Evolutionary conservation across 2,888 invertebrate genomes (phyloP).

Genomic region (Esperia sulphurella): DNA sequence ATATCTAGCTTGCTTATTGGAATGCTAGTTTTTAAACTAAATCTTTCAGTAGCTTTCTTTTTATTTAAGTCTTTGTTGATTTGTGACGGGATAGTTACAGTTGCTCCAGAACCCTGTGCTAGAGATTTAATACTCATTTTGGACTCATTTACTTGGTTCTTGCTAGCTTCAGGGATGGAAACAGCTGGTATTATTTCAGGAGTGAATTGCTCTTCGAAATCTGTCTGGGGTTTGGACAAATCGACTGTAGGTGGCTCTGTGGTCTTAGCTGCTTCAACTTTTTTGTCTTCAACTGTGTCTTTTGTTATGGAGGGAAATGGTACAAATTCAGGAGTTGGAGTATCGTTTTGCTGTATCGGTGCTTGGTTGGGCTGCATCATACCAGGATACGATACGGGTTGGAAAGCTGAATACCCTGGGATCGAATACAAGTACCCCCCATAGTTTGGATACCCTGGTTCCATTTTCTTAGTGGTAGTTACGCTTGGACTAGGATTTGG

Average conservation of each 20-base stretch:
- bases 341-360: conserved; percentile 29
- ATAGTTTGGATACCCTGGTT: conserved; percentile 54
- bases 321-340: conserved; percentile 32
- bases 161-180: conserved; percentile 29
- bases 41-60: conserved; percentile 57
- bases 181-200: conserved; percentile 50
- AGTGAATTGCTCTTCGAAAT: conserved; percentile 64
- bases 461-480: conserved; percentile 51
- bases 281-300: conserved; percentile 26
- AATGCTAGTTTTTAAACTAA: conserved; percentile 70
- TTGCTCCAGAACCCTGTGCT: conserved; percentile 53
- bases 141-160: conserved; percentile 33
- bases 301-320: conserved; percentile 26
- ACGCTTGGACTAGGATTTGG: conserved; percentile 70
- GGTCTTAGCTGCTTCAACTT: conserved; percentile 21
- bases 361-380: conserved; percentile 35
- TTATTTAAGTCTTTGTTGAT: conserved; percentile 10
- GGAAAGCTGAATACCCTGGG: conserved; percentile 71
- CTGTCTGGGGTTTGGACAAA: conserved; percentile 38
- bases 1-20: conserved; percentile 72
- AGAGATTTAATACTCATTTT: conserved; percentile 56
- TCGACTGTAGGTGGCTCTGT: conserved; percentile 20
- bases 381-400: conserved; percentile 55
- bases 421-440: conserved; percentile 63
- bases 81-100: conserved; percentile 40